Evolutionary conservation across 2,888 invertebrate species (phyloP).

Genomic region (Chrysomela aeneicollis): DNA sequence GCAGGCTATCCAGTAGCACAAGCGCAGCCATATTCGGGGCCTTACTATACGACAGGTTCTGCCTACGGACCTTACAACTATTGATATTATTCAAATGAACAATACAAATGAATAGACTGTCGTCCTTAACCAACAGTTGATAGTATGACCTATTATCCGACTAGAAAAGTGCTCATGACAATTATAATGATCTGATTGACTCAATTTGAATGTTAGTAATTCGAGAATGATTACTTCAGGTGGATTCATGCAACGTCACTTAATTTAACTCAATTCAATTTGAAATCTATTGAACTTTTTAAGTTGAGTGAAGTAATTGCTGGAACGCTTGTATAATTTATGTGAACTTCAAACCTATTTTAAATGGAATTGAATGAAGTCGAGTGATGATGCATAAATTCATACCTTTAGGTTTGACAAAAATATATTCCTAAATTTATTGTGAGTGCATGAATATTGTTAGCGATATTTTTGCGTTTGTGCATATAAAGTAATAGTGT

Average conservation of each 20-base stretch:
- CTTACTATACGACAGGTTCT: conserved; percentile 88
- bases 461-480: neutral
- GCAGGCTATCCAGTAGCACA: conserved; percentile 80
- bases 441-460: neutral
- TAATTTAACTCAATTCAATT: no score
- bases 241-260: no score
- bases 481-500: neutral
- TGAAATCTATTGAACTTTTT: no score
- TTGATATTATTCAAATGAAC: conserved; percentile 61
- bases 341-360: no score
- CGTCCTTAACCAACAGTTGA: conserved; percentile 26
- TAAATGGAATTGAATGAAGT: no score
- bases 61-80: conserved; percentile 95
- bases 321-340: no score
- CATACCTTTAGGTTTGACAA: no score
- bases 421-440: no score
- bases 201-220: neutral
- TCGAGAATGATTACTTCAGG: neutral
- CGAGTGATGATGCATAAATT: no score
- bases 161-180: neutral
- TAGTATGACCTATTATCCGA: neutral
- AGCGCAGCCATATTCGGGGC: conserved; percentile 81
- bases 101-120: conserved; percentile 33
- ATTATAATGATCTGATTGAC: neutral
- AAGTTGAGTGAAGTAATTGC: no score